Evolutionary conservation across 2,113 vertebrate genomes (phyloP).

Genomic region (Zosterops japonicus): DNA sequence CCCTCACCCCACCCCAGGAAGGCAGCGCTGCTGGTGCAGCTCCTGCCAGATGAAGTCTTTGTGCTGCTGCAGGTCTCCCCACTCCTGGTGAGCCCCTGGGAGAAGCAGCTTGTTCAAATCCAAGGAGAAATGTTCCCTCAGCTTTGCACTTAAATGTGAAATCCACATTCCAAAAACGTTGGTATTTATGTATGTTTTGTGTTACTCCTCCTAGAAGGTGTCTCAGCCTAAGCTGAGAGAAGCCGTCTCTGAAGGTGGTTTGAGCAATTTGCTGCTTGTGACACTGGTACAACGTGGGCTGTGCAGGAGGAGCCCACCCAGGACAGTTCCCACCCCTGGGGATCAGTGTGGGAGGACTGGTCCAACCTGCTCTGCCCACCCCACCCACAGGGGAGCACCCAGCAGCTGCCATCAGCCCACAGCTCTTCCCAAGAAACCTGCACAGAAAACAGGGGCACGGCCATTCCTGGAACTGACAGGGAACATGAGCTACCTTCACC

Average conservation of each 20-base stretch:
- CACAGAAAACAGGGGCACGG: accelerated
- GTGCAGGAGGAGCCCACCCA: neutral
- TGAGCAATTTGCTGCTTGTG: neutral
- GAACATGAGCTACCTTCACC: accelerated
- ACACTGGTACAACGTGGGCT: neutral
- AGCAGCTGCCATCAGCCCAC: neutral
- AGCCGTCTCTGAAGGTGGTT: neutral
- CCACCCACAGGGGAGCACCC: neutral
- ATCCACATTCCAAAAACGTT: accelerated
- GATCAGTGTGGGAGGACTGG: neutral
- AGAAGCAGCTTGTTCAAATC: neutral
- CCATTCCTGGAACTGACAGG: accelerated
- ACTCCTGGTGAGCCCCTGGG: neutral
- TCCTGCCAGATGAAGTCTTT: neutral
- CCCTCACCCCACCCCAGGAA: neutral
- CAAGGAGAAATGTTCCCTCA: neutral
- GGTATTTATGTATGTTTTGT: neutral
- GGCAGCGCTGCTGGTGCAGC: neutral
- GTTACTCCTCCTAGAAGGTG: neutral
- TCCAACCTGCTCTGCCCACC: neutral
- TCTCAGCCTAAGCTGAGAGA: neutral
- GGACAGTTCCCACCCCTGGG: neutral
- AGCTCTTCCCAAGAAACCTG: neutral
- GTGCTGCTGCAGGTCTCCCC: neutral
- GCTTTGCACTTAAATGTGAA: neutral